Percentiles rank a stretch among this genome's conserved stretches.
These are phyloP conservation scores for Pantala flavescens DNA, from an alignment of 1,140 invertebrate species.

Conservation along the genomic window DNA sequence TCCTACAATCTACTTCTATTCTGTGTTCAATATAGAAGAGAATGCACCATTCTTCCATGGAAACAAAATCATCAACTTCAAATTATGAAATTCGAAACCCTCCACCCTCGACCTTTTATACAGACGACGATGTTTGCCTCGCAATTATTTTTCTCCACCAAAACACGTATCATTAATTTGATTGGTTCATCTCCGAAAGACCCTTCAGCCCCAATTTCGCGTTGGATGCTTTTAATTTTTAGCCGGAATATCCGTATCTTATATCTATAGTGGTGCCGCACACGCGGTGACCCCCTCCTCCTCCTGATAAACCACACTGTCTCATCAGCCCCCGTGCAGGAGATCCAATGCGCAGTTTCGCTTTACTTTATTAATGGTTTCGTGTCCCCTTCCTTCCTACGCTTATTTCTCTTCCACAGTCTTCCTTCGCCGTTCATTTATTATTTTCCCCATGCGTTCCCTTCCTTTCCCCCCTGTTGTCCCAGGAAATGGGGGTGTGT, in stretches of 20 bases:
- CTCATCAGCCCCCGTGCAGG: too few relatives aligned
- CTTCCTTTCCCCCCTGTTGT: not conserved
- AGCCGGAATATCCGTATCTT: not conserved
- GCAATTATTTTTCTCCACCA: too few relatives aligned
- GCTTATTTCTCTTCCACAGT: not conserved
- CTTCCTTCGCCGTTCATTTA: not conserved
- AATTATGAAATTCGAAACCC: too few relatives aligned
- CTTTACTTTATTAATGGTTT: constrained; percentile 5
- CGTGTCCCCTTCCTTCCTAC: not conserved
- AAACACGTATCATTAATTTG: not conserved
- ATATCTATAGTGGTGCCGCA: not conserved
- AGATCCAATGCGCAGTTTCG: not conserved
- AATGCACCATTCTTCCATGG: too few relatives aligned
- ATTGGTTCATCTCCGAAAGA: not conserved
- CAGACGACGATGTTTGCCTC: too few relatives aligned
- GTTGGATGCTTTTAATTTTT: not conserved
- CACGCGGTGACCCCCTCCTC: not conserved
- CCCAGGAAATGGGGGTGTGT: too few relatives aligned
- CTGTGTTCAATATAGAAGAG: too few relatives aligned
- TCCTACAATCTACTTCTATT: too few relatives aligned
- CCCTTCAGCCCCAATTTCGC: not conserved
- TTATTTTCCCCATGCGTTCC: not conserved
- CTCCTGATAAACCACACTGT: too few relatives aligned
- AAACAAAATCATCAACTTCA: too few relatives aligned
- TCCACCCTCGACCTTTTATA: too few relatives aligned